A percentile compares a stretch with the other conserved stretches of the same genome.
These are phyloP conservation scores for Apogon hyalosoma DNA, from an alignment of 2,797 vertebrate genomes.

Conservation along the genomic window DNA sequence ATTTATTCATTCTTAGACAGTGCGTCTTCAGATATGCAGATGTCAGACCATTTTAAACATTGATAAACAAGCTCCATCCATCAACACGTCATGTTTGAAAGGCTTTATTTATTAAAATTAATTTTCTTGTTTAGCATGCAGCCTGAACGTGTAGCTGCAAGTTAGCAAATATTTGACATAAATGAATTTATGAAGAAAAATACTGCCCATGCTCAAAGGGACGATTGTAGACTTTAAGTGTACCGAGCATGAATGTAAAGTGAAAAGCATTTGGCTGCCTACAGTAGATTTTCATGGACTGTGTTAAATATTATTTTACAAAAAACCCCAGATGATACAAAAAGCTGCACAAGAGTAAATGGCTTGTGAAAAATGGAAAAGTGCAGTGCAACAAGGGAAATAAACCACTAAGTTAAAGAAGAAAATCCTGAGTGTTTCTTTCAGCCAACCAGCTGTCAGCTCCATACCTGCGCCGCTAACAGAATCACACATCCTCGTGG, in stretches of 20 bases:
- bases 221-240: constrained; percentile 23
- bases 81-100: constrained; percentile 10
- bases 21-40: constrained; percentile 14
- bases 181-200: constrained; percentile 7
- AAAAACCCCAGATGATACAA: constrained; percentile 11
- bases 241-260: constrained; percentile 8
- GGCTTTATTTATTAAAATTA: constrained; percentile 11
- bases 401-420: constrained; percentile 22
- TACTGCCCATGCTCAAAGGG: constrained; percentile 10
- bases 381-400: constrained; percentile 29
- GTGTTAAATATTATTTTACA: constrained; percentile 28
- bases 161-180: constrained; percentile 24
- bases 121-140: constrained; percentile 14
- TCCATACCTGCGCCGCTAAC: constrained; percentile 28
- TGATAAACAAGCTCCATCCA: constrained; percentile 18
- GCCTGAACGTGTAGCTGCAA: not conserved
- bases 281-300: constrained; percentile 22
- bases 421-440: constrained; percentile 31
- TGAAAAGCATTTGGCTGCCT: constrained; percentile 21
- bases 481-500: constrained; percentile 16
- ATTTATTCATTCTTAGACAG: not conserved
- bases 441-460: constrained; percentile 23
- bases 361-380: constrained; percentile 33
- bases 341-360: constrained; percentile 4
- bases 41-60: constrained; percentile 1